phyloP scores from a whole-genome alignment of 2,888 invertebrate species.

The Creontiades dilutus region DNA sequence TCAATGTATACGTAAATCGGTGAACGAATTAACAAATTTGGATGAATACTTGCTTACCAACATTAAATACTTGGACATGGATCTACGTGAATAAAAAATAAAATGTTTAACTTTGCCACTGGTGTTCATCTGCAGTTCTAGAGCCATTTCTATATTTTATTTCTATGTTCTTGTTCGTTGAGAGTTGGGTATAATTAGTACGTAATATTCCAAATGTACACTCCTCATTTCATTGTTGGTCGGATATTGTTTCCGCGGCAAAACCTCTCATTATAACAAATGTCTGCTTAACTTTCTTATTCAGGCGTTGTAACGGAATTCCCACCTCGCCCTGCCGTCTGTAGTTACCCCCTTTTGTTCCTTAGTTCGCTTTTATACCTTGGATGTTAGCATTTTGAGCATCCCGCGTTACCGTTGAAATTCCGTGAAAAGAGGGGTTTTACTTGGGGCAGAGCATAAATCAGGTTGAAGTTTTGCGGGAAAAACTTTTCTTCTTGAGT shows the following conservation, averaged over 20 bases:
- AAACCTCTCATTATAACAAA: constrained; percentile 13
- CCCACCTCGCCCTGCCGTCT: neutral
- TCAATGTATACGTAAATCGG: too few species aligned
- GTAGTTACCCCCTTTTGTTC: constrained; percentile 25
- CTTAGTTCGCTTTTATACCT: neutral
- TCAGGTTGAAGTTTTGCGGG: constrained; percentile 13
- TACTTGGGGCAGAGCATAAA: constrained; percentile 26
- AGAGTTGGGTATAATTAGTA: too few species aligned
- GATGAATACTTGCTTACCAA: too few species aligned
- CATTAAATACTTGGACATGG: too few species aligned
- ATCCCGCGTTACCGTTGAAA: constrained; percentile 21
- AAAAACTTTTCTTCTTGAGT: neutral
- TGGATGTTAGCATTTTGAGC: constrained; percentile 31
- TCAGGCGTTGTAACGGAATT: neutral
- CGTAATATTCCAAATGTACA: too few species aligned
- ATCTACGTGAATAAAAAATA: too few species aligned
- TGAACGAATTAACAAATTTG: too few species aligned
- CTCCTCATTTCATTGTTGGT: neutral
- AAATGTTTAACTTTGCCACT: too few species aligned
- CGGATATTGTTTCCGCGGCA: neutral
- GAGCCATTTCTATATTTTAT: too few species aligned
- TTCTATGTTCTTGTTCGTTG: too few species aligned
- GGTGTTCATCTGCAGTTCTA: too few species aligned
- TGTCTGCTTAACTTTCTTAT: constrained; percentile 19
- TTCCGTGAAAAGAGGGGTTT: constrained; percentile 20